A percentile compares a stretch with the other conserved stretches of the same genome.
These are phyloP conservation scores for Cebidichthys violaceus DNA, from an alignment of 2,113 vertebrate species.

Conservation along the genomic window DNA sequence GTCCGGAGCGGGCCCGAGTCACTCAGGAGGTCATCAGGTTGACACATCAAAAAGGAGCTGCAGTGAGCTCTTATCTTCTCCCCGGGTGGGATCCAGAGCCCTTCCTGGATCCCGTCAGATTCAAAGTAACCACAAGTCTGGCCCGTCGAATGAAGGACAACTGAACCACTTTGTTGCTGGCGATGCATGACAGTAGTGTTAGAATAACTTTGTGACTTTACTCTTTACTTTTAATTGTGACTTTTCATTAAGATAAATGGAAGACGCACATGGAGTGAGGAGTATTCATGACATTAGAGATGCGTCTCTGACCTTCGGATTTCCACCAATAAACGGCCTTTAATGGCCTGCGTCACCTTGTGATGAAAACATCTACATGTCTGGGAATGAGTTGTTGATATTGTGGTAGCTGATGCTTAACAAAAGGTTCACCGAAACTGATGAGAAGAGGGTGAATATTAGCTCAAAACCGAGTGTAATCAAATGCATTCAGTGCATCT, in stretches of 20 bases:
- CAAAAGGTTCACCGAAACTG: not conserved
- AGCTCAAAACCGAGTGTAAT: not conserved
- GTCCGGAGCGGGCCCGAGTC: not conserved
- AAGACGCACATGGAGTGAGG: not conserved
- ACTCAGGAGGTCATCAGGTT: constrained; percentile 30
- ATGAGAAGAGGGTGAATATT: not conserved
- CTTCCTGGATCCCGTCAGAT: constrained; percentile 19
- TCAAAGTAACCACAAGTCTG: constrained; percentile 1
- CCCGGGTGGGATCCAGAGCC: not conserved
- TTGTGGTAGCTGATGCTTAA: not conserved
- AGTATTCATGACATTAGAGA: too few species aligned
- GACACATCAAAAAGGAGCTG: constrained; percentile 30
- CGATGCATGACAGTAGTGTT: not conserved
- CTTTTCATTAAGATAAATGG: not conserved
- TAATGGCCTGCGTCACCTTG: not conserved
- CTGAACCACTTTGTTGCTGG: not conserved
- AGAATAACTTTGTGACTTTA: not conserved
- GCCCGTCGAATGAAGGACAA: not conserved
- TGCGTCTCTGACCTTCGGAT: not conserved
- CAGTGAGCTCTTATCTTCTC: constrained; percentile 26
- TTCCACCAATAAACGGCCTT: not conserved
- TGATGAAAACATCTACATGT: not conserved
- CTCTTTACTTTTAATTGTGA: not conserved
- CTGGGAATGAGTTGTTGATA: not conserved
- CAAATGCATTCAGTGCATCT: not conserved